Percentiles rank a stretch among this genome's conserved stretches.
Evolutionary conservation across 2,888 invertebrate genomes (phyloP).

Genomic region (Lasioglossum vierecki): DNA sequence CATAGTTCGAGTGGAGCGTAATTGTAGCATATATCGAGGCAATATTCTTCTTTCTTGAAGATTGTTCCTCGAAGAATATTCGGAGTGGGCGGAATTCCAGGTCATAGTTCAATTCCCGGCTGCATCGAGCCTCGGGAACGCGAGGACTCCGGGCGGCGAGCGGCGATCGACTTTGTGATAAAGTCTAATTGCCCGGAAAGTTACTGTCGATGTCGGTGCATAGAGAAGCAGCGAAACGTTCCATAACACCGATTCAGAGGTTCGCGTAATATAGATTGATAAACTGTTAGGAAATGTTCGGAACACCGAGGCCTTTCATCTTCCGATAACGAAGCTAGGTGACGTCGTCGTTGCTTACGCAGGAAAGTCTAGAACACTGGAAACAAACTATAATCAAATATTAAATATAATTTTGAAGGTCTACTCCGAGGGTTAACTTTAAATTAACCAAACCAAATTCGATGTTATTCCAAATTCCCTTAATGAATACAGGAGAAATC

Average conservation of each 20-base stretch:
- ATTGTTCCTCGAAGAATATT: neutral
- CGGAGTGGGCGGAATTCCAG: constrained; percentile 28
- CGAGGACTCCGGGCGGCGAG: constrained; percentile 43
- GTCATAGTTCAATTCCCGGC: constrained; percentile 20
- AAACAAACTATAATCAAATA: neutral
- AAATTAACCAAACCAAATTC: no score
- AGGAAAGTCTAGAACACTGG: neutral
- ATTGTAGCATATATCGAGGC: no score
- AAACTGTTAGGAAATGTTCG: constrained; percentile 22
- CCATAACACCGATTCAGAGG: constrained; percentile 6
- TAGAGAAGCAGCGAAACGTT: neutral
- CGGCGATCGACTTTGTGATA: constrained; percentile 60
- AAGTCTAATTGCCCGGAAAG: constrained; percentile 51
- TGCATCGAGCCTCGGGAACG: constrained; percentile 21
- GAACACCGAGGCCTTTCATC: constrained; percentile 8
- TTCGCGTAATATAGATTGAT: constrained; percentile 45
- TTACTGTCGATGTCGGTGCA: constrained; percentile 35
- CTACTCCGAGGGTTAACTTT: no score
- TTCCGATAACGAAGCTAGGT: neutral
- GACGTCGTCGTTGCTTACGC: neutral
- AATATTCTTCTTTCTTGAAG: neutral
- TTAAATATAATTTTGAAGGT: neutral
- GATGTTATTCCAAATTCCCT: no score
- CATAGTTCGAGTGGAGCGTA: neutral
- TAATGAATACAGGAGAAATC: no score